Evolutionary conservation across 2,113 vertebrate species (phyloP).

Genomic region (Brachypteracias leptosomus): DNA sequence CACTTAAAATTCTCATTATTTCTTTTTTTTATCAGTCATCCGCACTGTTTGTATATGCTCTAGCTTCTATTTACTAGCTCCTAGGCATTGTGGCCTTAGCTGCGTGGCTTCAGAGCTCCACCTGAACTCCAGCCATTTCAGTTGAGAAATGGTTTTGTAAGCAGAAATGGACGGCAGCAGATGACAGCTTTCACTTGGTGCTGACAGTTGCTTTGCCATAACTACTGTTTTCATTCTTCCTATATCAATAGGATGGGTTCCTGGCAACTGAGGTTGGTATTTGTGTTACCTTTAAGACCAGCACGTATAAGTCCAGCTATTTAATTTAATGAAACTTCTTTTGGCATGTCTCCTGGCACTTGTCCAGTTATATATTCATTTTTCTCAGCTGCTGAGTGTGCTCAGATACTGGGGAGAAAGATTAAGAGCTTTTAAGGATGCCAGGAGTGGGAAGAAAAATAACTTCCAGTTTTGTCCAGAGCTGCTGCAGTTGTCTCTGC

Average conservation of each 20-base stretch:
- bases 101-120: not conserved
- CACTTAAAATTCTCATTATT: not conserved
- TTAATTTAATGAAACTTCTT: constrained; percentile 28
- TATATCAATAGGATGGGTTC: constrained; percentile 61
- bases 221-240: constrained; percentile 74
- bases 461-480: not conserved
- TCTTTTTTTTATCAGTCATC: not conserved
- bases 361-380: not conserved
- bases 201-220: constrained; percentile 56
- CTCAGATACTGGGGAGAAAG: not conserved
- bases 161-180: constrained; percentile 23
- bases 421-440: constrained; percentile 25
- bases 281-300: not conserved
- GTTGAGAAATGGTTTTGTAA: constrained; percentile 22
- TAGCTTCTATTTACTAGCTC: not conserved
- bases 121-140: not conserved
- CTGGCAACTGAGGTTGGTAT: constrained; percentile 40
- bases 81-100: not conserved
- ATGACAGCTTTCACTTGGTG: constrained; percentile 19
- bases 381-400: constrained; percentile 9
- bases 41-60: not conserved
- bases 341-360: not conserved
- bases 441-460: not conserved
- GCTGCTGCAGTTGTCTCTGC: not conserved
- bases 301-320: not conserved